Percentiles rank a stretch among this genome's conserved stretches.
These are phyloP conservation scores for Ligdia adustata DNA, from an alignment of 2,888 invertebrate species.

Conservation along the genomic window DNA sequence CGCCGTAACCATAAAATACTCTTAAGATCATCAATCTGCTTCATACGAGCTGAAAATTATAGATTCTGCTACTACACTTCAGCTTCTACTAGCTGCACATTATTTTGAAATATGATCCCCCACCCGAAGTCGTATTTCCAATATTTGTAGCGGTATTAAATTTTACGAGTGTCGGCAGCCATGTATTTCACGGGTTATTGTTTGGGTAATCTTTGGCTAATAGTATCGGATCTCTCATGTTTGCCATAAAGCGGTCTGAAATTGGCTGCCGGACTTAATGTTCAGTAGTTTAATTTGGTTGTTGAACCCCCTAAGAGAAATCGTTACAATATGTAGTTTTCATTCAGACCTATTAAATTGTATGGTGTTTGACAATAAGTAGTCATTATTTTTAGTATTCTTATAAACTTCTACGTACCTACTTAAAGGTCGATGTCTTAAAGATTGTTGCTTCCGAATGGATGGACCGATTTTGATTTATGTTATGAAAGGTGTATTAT, in stretches of 20 bases:
- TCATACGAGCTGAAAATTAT: too few species aligned
- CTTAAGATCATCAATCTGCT: too few species aligned
- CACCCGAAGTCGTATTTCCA: constrained; percentile 53
- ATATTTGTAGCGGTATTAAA: constrained; percentile 61
- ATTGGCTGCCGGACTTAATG: constrained; percentile 24
- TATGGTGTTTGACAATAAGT: too few species aligned
- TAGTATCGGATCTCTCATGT: constrained; percentile 37
- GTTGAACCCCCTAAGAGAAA: constrained; percentile 23
- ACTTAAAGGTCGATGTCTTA: too few species aligned
- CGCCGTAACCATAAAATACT: too few species aligned
- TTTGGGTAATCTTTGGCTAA: constrained; percentile 47
- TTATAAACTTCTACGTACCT: too few species aligned
- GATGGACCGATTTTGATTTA: too few species aligned
- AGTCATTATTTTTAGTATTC: too few species aligned
- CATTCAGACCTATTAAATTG: too few species aligned
- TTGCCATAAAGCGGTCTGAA: constrained; percentile 31
- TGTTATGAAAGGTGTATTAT: too few species aligned
- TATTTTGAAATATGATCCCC: constrained; percentile 58
- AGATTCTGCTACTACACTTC: not conserved
- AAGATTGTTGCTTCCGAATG: too few species aligned
- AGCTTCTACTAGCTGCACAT: constrained; percentile 30
- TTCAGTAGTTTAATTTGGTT: constrained; percentile 29
- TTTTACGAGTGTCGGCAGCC: constrained; percentile 54
- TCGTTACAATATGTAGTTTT: too few species aligned
- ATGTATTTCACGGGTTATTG: constrained; percentile 57